Evolutionary conservation across 1,140 invertebrate genomes (phyloP).

Genomic region (Drosophila sp.): DNA sequence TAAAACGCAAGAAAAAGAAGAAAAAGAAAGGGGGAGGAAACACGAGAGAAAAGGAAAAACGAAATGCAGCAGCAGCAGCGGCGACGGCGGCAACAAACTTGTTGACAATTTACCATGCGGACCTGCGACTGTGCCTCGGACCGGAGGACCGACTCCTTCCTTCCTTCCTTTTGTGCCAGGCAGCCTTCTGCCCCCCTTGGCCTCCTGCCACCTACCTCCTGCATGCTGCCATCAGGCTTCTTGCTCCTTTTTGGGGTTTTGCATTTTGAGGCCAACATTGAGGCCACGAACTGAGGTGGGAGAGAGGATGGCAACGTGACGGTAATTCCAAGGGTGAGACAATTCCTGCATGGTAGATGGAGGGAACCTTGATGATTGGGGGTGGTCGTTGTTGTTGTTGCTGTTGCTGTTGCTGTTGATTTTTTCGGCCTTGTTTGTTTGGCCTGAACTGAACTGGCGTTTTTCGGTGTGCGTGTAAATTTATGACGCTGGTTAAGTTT

Average conservation of each 20-base stretch:
- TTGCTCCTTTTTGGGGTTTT: slow-evolving; percentile 79
- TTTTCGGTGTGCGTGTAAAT: slow-evolving; percentile 54
- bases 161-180: neutral
- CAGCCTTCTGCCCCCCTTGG: slow-evolving; percentile 42
- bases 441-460: slow-evolving; percentile 3
- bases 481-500: slow-evolving; percentile 71
- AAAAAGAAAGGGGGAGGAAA: neutral
- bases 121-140: slow-evolving; percentile 10
- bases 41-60: neutral
- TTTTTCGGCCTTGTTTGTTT: slow-evolving; percentile 56
- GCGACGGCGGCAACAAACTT: slow-evolving; percentile 2
- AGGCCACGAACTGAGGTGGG: slow-evolving; percentile 74
- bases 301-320: slow-evolving; percentile 2
- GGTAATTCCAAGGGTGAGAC: slow-evolving; percentile 8
- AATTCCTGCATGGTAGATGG: neutral
- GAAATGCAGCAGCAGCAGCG: neutral
- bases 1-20: neutral
- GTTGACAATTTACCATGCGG: slow-evolving; percentile 9
- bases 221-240: slow-evolving; percentile 1
- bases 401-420: slow-evolving; percentile 16
- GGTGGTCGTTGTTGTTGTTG: slow-evolving; percentile 33
- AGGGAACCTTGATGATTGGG: slow-evolving; percentile 2
- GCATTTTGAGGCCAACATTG: slow-evolving; percentile 83
- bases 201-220: slow-evolving; percentile 47
- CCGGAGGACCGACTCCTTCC: slow-evolving; percentile 18